Evolutionary conservation across 2,797 vertebrate species (phyloP), one percentile per base, ranked within the genome.

Genomic region (Bufotes viridis): DNA sequence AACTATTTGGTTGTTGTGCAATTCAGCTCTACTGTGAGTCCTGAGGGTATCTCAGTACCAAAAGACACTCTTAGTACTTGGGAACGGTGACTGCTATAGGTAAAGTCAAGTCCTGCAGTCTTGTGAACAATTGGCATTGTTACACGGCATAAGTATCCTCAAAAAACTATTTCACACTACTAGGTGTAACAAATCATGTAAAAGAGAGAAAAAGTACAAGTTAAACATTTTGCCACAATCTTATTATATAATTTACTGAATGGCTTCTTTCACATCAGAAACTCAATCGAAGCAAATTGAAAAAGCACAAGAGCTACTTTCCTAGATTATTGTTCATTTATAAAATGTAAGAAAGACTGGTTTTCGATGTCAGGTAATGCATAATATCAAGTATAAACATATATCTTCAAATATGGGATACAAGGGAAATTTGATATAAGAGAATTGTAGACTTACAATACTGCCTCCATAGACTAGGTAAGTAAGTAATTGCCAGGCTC

Each of bases 391-490:
- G 5, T 29, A 58, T 79, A 79, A 58, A 57, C n/a, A 79, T 79
- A 10, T 8, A 29, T 22, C 60, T 81, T 42, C 13, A 60, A 58
- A 15, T 60, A 49, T 22, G 65, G 14, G 29, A 85, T 76, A 18
- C 17, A n/a, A 42, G 18, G 20, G 51, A 72, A 84, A 74, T 42
- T 49, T 53, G 70, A 72, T 74, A 57, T 69, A 70, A 74, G 57
- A 72, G 29, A 69, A 70, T 18, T 74, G 26, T 26, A 42, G 82
- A 51, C 29, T 74, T 29, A 57, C 20, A 57, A 55, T n/a, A 17
- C 65, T 61, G 58, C 55, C 65, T 81, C 22, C 58, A 58, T 69
- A 14, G 49, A 61, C 63, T 55, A 65, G 81, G 84, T 55, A 85
- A 34, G 42, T 55, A 85, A 29, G 12, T 63, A 55, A 78, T 74